Percentiles rank a stretch among this genome's conserved stretches.
Conservation (phyloP, 1,140 invertebrate genomes). For the Zelostemma sp. region DNA sequence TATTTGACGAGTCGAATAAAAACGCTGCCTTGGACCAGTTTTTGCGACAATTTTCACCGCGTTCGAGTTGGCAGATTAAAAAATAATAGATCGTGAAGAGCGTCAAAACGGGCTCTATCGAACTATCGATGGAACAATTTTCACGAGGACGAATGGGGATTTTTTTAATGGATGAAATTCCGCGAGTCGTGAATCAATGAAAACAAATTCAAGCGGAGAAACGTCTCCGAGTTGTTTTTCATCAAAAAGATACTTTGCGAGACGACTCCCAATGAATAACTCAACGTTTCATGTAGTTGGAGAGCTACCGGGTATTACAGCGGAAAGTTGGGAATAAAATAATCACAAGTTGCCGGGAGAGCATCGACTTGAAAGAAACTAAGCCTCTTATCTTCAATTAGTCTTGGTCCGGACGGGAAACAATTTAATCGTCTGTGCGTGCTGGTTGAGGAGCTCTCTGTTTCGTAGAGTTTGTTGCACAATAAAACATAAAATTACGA, state of each 20-base stretch:
- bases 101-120: no score
- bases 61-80: background rate
- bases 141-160: no score
- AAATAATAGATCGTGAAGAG: no score
- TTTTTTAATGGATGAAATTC: no score
- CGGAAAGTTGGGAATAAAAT: slow-evolving; percentile 43
- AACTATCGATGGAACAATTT: no score
- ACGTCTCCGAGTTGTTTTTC: no score
- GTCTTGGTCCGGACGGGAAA: slow-evolving; percentile 42
- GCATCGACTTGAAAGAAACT: slow-evolving; percentile 44
- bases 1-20: slow-evolving; percentile 26
- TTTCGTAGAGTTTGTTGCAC: slow-evolving; percentile 32
- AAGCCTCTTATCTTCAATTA: slow-evolving; percentile 50
- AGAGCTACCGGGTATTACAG: slow-evolving; percentile 27
- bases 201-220: no score
- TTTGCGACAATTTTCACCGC: slow-evolving; percentile 28
- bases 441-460: slow-evolving; percentile 32
- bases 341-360: slow-evolving; percentile 38
- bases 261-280: slow-evolving; percentile 20
- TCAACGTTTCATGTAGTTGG: slow-evolving; percentile 40
- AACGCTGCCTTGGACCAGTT: no score
- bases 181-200: no score
- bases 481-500: slow-evolving; percentile 45
- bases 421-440: slow-evolving; percentile 45
- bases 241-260: slow-evolving; percentile 5